Conservation (phyloP, 2,888 invertebrate genomes). For the Hypselothyrea guttata region DNA sequence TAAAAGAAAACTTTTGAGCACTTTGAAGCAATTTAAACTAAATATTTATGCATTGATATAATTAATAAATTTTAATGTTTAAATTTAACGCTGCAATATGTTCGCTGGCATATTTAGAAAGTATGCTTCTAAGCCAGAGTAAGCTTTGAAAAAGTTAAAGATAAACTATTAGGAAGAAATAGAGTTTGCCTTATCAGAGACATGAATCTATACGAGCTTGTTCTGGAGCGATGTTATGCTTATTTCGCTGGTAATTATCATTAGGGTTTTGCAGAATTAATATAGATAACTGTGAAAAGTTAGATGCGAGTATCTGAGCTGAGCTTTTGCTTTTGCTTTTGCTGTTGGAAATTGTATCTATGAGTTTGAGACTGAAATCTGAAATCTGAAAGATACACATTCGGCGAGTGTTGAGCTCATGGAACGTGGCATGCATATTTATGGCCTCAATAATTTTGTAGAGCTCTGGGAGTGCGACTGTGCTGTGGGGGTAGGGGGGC, state of each 20-base stretch:
- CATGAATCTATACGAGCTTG: conserved; percentile 20
- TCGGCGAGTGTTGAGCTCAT: conserved; percentile 12
- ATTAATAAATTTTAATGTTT: background rate
- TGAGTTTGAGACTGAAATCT: background rate
- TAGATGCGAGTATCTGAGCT: conserved; percentile 14
- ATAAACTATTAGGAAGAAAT: background rate
- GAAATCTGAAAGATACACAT: conserved; percentile 2
- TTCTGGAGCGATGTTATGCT: conserved; percentile 2
- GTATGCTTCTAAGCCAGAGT: too few species aligned
- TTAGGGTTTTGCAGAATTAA: conserved; percentile 4
- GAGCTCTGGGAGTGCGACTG: background rate
- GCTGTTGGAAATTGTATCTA: background rate
- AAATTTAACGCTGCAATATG: background rate
- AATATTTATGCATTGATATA: background rate
- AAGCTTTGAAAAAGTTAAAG: conserved; percentile 10
- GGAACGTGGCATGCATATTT: conserved; percentile 44
- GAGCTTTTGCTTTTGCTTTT: conserved; percentile 24
- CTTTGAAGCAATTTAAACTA: too few species aligned
- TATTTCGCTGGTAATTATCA: conserved; percentile 20
- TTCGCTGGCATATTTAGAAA: conserved; percentile 5
- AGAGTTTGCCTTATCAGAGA: conserved; percentile 1
- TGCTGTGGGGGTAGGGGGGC: background rate
- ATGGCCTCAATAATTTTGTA: conserved; percentile 57
- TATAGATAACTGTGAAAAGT: too few species aligned
- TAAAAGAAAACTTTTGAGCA: too few species aligned